Evolutionary conservation across 1,140 invertebrate genomes (phyloP), one percentile per base, ranked within the genome.

Genomic region (Drosophila subobscura): DNA sequence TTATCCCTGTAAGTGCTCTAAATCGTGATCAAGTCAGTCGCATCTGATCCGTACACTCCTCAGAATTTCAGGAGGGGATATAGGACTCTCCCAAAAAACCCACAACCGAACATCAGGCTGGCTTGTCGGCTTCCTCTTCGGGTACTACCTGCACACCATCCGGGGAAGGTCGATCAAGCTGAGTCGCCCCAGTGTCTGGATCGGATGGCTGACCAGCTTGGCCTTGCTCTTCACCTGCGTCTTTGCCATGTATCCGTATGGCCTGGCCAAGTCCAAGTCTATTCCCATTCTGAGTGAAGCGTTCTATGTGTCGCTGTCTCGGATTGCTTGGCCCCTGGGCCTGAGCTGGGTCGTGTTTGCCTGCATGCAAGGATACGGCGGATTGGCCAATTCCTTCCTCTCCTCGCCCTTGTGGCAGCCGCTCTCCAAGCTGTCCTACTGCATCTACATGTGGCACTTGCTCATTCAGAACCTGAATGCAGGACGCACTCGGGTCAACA

Each of bases 331-430:
- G 93, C 92, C 93, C 0, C 4, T 94, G 0, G 92, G 91, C 1
- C 42, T 96, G 4, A 92, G 92, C 1, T 96, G 95, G 95, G 92
- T 96, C 4, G 93, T 96, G 5, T 94, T 95, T 57, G 94, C 94
- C 2, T 95, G 95, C 72, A 90, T 92, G 8, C 92, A 93, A 51
- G 94, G 94, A 46, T 94, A 94, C 80, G 95, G 94, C 75, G 95
- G 93, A 63, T 88, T 92, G 27, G 90, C 93, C 37, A 93, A 93
- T 64, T 92, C 90, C 78, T 91, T 93, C 16, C 49, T 93, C 12
- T 91, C 90, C 3, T 73, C 91, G 23, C 60, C 77, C 4, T 65
- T 93, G 27, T 93, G 92, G 92, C 93, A 93, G 77, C 66, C 93
- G 1, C 76, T 92, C 0, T 90, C 91, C 16, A 88, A 91, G 46